phyloP scores from a whole-genome alignment of 2,888 invertebrate genomes.

The Agrypnus murinus region DNA sequence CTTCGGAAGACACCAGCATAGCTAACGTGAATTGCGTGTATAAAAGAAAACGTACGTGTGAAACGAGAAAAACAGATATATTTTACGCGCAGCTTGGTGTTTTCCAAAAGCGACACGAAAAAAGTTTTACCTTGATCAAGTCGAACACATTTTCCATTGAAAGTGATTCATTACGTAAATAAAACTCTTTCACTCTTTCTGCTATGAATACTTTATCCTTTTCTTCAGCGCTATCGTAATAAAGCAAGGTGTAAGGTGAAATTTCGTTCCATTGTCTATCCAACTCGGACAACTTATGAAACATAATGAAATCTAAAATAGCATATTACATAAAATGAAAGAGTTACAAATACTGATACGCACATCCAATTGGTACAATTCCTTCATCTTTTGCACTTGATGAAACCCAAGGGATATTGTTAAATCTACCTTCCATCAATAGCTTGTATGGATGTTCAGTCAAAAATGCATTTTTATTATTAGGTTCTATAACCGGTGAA shows the following conservation, averaged over 20 bases:
- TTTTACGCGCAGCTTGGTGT: too few relatives aligned
- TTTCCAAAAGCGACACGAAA: too few relatives aligned
- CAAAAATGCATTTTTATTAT: constrained; percentile 76
- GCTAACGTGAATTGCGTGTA: too few relatives aligned
- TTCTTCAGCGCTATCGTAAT: constrained; percentile 59
- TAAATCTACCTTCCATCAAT: constrained; percentile 75
- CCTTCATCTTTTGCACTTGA: constrained; percentile 83
- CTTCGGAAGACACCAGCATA: too few relatives aligned
- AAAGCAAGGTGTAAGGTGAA: constrained; percentile 59
- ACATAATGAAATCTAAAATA: constrained; percentile 5
- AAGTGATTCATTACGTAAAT: constrained; percentile 58
- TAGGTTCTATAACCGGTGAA: constrained; percentile 61
- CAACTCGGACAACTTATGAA: constrained; percentile 64
- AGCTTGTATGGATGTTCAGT: constrained; percentile 77
- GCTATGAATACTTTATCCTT: constrained; percentile 55
- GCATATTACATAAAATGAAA: too few relatives aligned
- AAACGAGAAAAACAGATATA: too few relatives aligned
- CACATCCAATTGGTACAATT: constrained; percentile 63
- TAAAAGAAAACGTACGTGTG: too few relatives aligned
- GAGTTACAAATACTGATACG: not conserved
- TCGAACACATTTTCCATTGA: constrained; percentile 55
- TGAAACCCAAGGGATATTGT: constrained; percentile 81
- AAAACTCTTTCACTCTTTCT: constrained; percentile 59
- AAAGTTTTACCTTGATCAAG: constrained; percentile 57
- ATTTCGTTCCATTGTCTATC: constrained; percentile 61